phyloP scores from a whole-genome alignment of 2,113 vertebrate species.

The Dinomys branickii region DNA sequence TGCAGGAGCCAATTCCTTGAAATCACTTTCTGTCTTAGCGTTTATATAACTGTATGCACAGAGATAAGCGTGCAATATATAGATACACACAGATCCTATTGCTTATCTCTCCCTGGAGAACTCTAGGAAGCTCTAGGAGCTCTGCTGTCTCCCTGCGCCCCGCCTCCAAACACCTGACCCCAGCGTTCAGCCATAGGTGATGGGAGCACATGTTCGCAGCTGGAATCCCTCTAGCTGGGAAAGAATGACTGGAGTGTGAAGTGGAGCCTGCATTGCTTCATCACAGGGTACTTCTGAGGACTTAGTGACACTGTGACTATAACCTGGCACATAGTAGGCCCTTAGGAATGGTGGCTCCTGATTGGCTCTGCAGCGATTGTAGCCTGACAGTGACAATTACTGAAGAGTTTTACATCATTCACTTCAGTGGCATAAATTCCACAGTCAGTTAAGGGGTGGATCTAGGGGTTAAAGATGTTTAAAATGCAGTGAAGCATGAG shows the following conservation, averaged over 20 bases:
- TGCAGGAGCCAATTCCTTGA: not conserved
- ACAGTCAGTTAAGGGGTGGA: conserved; percentile 34
- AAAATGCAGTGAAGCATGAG: conserved; percentile 72
- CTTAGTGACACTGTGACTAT: not conserved
- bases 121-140: not conserved
- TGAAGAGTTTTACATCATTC: conserved; percentile 38
- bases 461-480: conserved; percentile 68
- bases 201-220: not conserved
- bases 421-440: conserved; percentile 37
- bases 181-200: not conserved
- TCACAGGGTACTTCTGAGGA: not conserved
- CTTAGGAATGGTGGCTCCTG: not conserved
- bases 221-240: not conserved
- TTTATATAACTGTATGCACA: not conserved
- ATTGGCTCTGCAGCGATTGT: not conserved
- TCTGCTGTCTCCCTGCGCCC: not conserved
- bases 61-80: not conserved
- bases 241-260: not conserved
- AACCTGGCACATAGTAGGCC: conserved; percentile 8
- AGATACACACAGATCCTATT: not conserved
- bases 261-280: not conserved
- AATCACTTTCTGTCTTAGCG: not conserved
- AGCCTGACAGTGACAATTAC: not conserved
- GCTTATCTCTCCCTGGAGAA: conserved; percentile 13
- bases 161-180: not conserved